Percentiles rank a stretch among this genome's conserved stretches.
phyloP scores from a whole-genome alignment of 2,113 vertebrate species.

The Thalassarche chlororhynchos region DNA sequence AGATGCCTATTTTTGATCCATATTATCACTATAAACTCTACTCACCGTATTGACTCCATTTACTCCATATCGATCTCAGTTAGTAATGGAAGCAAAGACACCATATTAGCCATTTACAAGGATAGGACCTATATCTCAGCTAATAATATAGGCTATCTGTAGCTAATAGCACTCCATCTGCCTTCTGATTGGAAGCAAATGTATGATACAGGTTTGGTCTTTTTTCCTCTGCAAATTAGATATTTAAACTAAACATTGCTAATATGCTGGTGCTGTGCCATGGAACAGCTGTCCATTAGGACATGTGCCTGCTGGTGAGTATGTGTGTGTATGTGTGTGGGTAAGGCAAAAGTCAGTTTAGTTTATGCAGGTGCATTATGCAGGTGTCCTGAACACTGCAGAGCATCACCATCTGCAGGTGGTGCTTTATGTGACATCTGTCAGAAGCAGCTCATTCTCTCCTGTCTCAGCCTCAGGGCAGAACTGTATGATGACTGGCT shows the following conservation, averaged over 20 bases:
- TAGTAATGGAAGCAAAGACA: background rate
- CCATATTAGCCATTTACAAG: background rate
- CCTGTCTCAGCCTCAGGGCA: background rate
- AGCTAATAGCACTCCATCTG: background rate
- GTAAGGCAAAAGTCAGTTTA: background rate
- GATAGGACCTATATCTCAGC: background rate
- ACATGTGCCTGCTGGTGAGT: background rate
- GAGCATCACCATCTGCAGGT: background rate
- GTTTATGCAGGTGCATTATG: background rate
- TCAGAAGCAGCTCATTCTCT: background rate
- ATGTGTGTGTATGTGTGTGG: too few species aligned
- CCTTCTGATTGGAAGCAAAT: background rate
- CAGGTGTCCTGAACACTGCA: background rate
- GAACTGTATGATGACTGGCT: background rate
- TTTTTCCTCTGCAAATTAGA: background rate
- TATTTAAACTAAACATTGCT: background rate
- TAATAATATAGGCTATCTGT: background rate
- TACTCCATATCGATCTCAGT: background rate
- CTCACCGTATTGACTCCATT: background rate
- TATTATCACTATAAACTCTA: background rate
- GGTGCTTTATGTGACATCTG: background rate
- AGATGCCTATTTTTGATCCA: background rate
- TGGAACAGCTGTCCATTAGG: background rate
- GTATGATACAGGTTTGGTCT: background rate
- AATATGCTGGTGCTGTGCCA: background rate